Evolutionary conservation across 2,113 vertebrate genomes (phyloP).

Genomic region (Gallinago paraguaiae): DNA sequence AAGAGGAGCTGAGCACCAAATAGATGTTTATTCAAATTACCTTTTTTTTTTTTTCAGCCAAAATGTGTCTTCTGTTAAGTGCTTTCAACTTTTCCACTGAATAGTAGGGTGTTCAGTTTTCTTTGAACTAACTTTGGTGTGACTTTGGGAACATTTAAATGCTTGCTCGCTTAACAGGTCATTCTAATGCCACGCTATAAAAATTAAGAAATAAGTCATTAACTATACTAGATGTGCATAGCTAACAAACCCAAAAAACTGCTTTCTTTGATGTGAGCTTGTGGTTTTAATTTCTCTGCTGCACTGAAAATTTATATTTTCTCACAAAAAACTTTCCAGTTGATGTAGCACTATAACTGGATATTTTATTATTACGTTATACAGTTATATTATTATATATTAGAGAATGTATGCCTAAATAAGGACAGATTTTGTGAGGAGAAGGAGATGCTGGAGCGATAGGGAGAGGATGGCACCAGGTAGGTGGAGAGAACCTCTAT

Average conservation of each 20-base stretch:
- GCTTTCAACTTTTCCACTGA: neutral
- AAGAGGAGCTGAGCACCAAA: neutral
- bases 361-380: neutral
- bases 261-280: neutral
- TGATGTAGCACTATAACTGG: neutral
- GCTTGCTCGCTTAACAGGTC: neutral
- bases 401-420: neutral
- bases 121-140: neutral
- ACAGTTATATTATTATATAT: neutral
- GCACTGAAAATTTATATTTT: neutral
- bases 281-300: neutral
- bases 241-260: neutral
- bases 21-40: neutral
- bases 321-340: neutral
- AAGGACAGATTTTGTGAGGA: neutral
- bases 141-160: neutral
- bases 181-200: neutral
- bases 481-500: neutral
- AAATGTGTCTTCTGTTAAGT: neutral
- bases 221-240: neutral
- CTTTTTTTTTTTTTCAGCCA: neutral
- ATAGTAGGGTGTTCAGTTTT: neutral
- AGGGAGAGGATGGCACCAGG: neutral
- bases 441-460: neutral
- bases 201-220: neutral